Conservation (phyloP, 2,113 vertebrate species). For the Mellivora capensis region DNA sequence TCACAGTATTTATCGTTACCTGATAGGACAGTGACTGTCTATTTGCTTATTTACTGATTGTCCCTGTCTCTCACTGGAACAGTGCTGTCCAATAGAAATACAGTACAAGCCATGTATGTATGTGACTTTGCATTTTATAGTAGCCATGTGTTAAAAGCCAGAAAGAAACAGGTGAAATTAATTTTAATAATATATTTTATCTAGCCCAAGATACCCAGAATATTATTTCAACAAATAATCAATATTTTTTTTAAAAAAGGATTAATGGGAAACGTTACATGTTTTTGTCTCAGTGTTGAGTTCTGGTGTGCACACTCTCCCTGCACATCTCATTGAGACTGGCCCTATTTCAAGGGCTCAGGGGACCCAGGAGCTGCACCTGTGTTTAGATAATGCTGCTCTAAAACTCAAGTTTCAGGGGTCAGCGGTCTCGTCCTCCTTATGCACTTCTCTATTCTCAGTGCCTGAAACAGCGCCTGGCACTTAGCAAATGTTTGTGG, state of each 20-base stretch:
- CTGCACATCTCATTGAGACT: background rate
- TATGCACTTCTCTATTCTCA: background rate
- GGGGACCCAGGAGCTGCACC: background rate
- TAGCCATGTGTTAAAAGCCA: background rate
- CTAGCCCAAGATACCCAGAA: background rate
- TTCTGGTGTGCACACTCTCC: fast-evolving
- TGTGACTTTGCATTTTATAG: background rate
- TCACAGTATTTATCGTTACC: background rate
- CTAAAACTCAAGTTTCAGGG: background rate
- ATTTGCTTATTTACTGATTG: background rate
- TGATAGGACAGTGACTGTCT: background rate
- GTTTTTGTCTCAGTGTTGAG: background rate
- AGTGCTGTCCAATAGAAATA: background rate
- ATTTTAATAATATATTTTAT: background rate
- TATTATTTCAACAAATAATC: background rate
- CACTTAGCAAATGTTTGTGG: background rate
- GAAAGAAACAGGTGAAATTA: background rate
- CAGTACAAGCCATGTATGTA: background rate
- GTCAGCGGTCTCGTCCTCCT: fast-evolving
- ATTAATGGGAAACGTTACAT: background rate
- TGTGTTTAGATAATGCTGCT: background rate
- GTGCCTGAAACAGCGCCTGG: background rate
- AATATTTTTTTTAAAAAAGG: background rate
- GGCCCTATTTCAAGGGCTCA: background rate
- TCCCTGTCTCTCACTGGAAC: background rate